Evolutionary conservation across 2,797 vertebrate genomes (phyloP).

Genomic region (Lithobates pipiens): DNA sequence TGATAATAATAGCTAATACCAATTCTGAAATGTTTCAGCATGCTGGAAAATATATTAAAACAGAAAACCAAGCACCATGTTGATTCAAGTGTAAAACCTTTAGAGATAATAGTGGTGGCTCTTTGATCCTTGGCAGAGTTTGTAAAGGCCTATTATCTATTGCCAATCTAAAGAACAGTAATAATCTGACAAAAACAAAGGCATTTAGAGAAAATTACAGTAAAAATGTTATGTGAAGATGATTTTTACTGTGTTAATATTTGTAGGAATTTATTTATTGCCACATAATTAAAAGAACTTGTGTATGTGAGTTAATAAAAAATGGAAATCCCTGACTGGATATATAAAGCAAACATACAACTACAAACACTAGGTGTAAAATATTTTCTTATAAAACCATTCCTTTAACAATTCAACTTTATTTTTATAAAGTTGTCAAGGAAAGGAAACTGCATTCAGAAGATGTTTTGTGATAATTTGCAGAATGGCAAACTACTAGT

Average conservation of each 20-base stretch:
- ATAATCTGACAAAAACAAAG: neutral
- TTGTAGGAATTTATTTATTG: neutral
- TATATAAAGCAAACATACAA: neutral
- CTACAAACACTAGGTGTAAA: neutral
- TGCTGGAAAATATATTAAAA: neutral
- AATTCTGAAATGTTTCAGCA: neutral
- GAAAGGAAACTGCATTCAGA: neutral
- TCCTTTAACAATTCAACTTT: neutral
- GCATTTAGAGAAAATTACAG: no score
- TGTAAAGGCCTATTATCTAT: neutral
- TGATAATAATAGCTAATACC: neutral
- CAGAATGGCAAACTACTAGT: neutral
- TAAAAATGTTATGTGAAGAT: no score
- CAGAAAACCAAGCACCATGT: neutral
- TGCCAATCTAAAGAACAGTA: neutral
- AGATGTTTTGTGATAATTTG: neutral
- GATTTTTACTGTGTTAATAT: neutral
- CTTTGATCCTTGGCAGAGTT: neutral
- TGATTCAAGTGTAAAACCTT: neutral
- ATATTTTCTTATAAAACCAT: neutral
- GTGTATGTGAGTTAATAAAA: neutral
- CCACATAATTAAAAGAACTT: neutral
- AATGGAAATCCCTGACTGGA: no score
- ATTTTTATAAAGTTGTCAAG: neutral
- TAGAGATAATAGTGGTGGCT: neutral